Conservation (phyloP, 2,888 invertebrate genomes). For the Scaptomyza parva region DNA sequence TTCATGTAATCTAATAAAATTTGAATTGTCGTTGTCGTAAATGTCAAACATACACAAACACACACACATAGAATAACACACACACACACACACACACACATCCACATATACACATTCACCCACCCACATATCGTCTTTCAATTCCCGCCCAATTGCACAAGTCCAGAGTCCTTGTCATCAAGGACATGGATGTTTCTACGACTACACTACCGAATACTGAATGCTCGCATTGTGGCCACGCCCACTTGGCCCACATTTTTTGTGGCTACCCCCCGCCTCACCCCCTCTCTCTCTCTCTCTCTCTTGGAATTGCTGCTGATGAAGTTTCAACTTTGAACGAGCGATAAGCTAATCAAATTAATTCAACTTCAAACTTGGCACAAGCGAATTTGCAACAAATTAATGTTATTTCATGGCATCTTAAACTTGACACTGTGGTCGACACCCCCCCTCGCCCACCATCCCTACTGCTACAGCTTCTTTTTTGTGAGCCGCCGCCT, state of each 20-base stretch:
- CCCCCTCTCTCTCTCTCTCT: not conserved
- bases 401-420: conserved; percentile 81
- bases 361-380: conserved; percentile 77
- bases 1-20: conserved; percentile 80
- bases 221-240: conserved; percentile 27
- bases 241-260: conserved; percentile 29
- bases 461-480: not conserved
- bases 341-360: conserved; percentile 79
- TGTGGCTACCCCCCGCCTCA: not conserved
- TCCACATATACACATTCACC: not conserved
- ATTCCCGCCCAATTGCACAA: conserved; percentile 40
- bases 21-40: conserved; percentile 74
- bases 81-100: conserved; percentile 18
- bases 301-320: conserved; percentile 58
- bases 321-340: conserved; percentile 77
- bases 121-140: not conserved
- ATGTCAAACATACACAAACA: conserved; percentile 35
- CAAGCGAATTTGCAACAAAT: conserved; percentile 78
- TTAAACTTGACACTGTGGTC: conserved; percentile 79
- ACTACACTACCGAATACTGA: conserved; percentile 4
- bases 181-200: conserved; percentile 24
- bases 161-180: conserved; percentile 49
- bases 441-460: not conserved
- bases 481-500: not conserved
- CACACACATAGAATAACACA: no score